Base-by-base conservation (phyloP, 1,140 invertebrate species). In the Drosophila neocordata region DNA sequence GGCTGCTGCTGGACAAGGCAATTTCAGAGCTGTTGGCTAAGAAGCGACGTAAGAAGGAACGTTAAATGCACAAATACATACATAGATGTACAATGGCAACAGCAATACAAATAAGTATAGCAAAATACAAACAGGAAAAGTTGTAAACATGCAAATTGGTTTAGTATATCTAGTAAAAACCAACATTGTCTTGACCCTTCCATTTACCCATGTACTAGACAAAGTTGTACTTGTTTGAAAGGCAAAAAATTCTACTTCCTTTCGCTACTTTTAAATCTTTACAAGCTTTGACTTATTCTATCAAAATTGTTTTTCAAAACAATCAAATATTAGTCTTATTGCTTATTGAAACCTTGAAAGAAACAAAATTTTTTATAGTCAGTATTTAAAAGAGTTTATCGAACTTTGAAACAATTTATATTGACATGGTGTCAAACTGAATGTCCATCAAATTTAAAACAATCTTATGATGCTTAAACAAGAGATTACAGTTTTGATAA, bases 71-170 rank as follows among this genome's bases (percentile, higher is more conserved):
- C 69, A 69, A 63, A 55, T 61, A 38, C 31, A 48, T 48, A 24
- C 65, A 55, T 61, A 38, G 27, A 48, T 48, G 8, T 48, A 48
- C 41, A 48, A 48, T 48, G 48, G 51, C 27, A 69, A 62, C 37
- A 72, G 67, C 34, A 56, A 65, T 61, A 55, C 56, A 48, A 64
- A 34, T 41, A 65, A 59, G 18, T 34, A 20, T 9, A 24, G 27
- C 48, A 20, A 61, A 48, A 61, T 9, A 22, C 24, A 63, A 31
- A 65, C n/a, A 59, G 27, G 20, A 18, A 65, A 31, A 27, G 44
- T 58, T 38, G 59, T 67, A 64, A 77, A 60, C 56, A 72, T 72
- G 76, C 73, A 78, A 78, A 78, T 77, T 77, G 72, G 67, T 64
- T 75, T 77, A 67, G 66, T 48, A 48, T 18, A 48, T 20, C 41